These are phyloP conservation scores for Chloroceryle amazona DNA, from an alignment of 2,797 vertebrate genomes.

Conservation along the genomic window DNA sequence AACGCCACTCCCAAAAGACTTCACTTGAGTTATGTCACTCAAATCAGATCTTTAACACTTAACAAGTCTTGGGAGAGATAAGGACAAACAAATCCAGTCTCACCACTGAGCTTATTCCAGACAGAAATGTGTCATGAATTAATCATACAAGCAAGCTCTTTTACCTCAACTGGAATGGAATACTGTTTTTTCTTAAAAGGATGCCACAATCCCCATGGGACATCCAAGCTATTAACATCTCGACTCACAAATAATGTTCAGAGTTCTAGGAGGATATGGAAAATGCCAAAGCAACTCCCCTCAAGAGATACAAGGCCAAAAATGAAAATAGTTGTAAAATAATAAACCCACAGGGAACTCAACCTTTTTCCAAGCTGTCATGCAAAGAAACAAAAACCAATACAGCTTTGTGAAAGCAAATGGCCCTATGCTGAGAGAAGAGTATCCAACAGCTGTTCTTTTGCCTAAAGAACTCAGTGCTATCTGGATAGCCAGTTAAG, in stretches of 20 bases:
- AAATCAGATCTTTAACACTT: conserved; percentile 60
- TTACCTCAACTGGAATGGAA: conserved; percentile 36
- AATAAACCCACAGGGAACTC: conserved; percentile 23
- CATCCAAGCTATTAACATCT: conserved; percentile 23
- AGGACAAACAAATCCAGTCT: conserved; percentile 14
- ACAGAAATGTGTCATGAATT: conserved; percentile 52
- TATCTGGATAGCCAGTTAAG: neutral
- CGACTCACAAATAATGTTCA: neutral
- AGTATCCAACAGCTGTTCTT: neutral
- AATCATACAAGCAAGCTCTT: conserved; percentile 55
- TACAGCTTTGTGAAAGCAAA: neutral
- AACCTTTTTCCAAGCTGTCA: conserved; percentile 37
- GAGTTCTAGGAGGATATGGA: neutral
- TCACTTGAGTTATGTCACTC: neutral
- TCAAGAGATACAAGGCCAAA: conserved; percentile 15
- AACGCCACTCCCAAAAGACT: conserved; percentile 24
- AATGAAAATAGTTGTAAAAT: conserved; percentile 49
- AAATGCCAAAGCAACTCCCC: conserved; percentile 34
- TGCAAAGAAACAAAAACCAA: neutral
- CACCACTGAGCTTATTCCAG: conserved; percentile 1
- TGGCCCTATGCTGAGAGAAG: neutral
- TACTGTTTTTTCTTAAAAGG: conserved; percentile 22
- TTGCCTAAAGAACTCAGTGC: neutral
- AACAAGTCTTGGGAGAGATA: conserved; percentile 42
- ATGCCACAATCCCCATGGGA: conserved; percentile 4